These are phyloP conservation scores for Odontamblyopus rebecca DNA, from an alignment of 2,797 vertebrate genomes.

Conservation along the genomic window DNA sequence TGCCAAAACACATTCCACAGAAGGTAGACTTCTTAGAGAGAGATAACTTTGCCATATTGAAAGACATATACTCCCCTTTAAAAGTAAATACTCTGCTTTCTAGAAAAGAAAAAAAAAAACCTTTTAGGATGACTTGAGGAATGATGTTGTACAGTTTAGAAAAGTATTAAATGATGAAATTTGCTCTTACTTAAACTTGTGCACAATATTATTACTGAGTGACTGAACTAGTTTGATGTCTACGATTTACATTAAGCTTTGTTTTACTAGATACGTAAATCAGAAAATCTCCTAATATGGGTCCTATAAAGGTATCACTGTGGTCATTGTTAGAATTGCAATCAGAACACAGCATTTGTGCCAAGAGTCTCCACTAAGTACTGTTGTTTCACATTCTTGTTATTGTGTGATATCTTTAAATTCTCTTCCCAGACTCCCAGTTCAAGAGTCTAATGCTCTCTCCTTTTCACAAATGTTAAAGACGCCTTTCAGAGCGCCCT, in stretches of 20 bases:
- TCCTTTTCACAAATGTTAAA: conserved; percentile 31
- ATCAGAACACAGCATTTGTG: not conserved
- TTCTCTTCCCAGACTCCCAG: conserved; percentile 13
- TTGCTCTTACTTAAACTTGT: no score
- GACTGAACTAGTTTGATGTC: no score
- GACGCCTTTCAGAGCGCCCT: conserved; percentile 36
- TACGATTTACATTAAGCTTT: no score
- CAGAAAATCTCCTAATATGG: no score
- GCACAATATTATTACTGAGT: no score
- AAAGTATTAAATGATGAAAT: no score
- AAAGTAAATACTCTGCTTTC: no score
- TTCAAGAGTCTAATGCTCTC: conserved; percentile 35
- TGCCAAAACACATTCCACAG: conserved; percentile 12
- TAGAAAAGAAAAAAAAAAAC: no score
- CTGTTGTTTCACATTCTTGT: not conserved
- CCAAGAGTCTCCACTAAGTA: not conserved
- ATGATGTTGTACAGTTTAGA: not conserved
- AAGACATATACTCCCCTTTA: no score
- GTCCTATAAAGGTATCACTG: not conserved
- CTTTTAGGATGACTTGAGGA: not conserved
- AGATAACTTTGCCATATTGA: not conserved
- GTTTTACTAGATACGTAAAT: no score
- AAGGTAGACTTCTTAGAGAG: not conserved
- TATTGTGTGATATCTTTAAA: conserved; percentile 19
- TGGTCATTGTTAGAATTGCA: not conserved